Percentiles rank a stretch among this genome's conserved stretches.
Evolutionary conservation across 2,888 invertebrate genomes (phyloP).

Genomic region (Hirtodrosophila confusa): DNA sequence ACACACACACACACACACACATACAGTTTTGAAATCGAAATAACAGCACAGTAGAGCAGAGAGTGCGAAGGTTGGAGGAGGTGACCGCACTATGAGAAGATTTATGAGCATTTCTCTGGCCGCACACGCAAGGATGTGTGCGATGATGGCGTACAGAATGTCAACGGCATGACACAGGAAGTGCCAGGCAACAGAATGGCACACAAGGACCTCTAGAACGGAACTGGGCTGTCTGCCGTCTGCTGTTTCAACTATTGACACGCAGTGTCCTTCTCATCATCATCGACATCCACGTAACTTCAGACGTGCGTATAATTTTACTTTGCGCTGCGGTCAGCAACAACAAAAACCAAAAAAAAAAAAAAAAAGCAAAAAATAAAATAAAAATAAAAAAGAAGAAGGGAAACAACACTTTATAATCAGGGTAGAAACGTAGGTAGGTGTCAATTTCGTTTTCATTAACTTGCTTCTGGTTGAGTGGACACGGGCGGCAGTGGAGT

Average conservation of each 20-base stretch:
- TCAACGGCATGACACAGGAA: constrained; percentile 52
- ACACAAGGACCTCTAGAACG: constrained; percentile 52
- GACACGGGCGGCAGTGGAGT: constrained; percentile 16
- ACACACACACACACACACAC: constrained; percentile 5
- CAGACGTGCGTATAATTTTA: constrained; percentile 79
- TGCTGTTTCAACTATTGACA: constrained; percentile 70
- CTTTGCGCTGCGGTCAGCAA: constrained; percentile 60
- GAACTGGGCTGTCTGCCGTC: constrained; percentile 10
- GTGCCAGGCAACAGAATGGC: constrained; percentile 53
- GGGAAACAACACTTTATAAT: constrained; percentile 35
- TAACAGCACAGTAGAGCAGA: constrained; percentile 32
- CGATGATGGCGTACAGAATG: constrained; percentile 54
- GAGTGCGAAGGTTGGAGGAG: neutral
- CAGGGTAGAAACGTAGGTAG: constrained; percentile 35
- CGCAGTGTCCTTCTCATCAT: constrained; percentile 57
- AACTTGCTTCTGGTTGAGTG: constrained; percentile 76
- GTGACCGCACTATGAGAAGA: constrained; percentile 49
- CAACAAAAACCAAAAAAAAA: constrained; percentile 4
- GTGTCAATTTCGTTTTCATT: constrained; percentile 80
- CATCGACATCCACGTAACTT: constrained; percentile 67
- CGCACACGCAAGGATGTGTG: constrained; percentile 38
- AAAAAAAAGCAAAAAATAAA: constrained; percentile 3
- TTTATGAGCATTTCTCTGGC: constrained; percentile 68
- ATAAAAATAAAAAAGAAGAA: constrained; percentile 4
- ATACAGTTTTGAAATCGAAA: constrained; percentile 53